Evolutionary conservation across 2,888 invertebrate genomes (phyloP).

Genomic region (Perizoma flavofasciatum): DNA sequence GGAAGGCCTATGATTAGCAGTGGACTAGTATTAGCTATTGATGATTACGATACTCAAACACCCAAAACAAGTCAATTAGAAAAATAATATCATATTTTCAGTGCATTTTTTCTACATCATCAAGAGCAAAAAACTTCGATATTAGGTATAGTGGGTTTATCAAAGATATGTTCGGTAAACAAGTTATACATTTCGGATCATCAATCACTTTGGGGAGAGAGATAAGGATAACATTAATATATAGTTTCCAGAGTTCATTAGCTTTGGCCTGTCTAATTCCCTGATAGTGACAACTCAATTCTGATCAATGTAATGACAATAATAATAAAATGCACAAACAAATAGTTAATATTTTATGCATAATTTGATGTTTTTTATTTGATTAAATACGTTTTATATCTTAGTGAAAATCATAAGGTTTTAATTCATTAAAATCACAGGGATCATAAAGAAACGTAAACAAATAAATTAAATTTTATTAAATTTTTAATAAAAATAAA

Average conservation of each 20-base stretch:
- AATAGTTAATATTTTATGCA: no score
- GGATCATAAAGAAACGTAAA: no score
- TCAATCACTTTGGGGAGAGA: slow-evolving; percentile 34
- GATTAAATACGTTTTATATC: no score
- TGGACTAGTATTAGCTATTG: no score
- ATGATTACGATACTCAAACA: background rate
- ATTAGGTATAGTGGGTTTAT: slow-evolving; percentile 25
- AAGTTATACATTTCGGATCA: slow-evolving; percentile 36
- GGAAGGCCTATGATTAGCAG: no score
- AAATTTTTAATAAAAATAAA: no score
- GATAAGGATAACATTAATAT: slow-evolving; percentile 34
- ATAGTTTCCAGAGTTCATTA: slow-evolving; percentile 29
- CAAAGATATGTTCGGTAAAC: slow-evolving; percentile 33
- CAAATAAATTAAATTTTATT: no score
- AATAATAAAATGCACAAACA: no score
- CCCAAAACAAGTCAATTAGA: background rate
- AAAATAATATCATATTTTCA: background rate
- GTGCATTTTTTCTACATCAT: background rate
- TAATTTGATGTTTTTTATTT: no score
- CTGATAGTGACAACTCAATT: background rate
- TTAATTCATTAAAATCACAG: no score
- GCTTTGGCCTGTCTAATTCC: slow-evolving; percentile 10
- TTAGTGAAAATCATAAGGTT: no score
- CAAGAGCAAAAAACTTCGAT: slow-evolving; percentile 2
- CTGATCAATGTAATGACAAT: background rate